These are phyloP conservation scores for Xestia ashworthii DNA, from an alignment of 2,888 invertebrate genomes.

Conservation along the genomic window DNA sequence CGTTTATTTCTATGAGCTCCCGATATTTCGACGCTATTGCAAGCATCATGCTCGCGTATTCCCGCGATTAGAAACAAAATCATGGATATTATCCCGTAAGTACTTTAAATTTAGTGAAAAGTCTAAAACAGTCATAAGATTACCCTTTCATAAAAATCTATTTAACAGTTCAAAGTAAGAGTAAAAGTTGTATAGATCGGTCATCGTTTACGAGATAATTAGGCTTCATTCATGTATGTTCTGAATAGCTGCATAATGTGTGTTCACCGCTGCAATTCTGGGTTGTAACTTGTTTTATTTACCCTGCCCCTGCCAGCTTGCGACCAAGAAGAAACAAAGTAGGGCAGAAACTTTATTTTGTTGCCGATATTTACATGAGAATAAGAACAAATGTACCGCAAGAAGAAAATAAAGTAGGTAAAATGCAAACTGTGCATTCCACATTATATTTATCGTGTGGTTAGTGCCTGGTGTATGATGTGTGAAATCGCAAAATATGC, in stretches of 20 bases:
- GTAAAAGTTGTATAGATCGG: no score
- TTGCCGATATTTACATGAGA: conserved; percentile 28
- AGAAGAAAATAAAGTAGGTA: background rate
- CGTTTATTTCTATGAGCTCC: no score
- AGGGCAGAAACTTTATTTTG: conserved; percentile 29
- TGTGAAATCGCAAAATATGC: no score
- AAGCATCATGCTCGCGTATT: no score
- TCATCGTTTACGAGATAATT: background rate
- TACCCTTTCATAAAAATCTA: background rate
- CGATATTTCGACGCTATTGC: no score
- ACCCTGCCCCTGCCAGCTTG: conserved; percentile 15
- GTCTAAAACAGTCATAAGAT: no score
- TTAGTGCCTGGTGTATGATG: no score
- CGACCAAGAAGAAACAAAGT: conserved; percentile 22
- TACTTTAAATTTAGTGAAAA: no score
- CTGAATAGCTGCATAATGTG: conserved; percentile 1
- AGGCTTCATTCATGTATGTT: background rate
- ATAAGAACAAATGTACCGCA: conserved; percentile 8
- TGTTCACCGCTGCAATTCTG: conserved; percentile 30
- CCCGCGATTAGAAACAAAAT: no score
- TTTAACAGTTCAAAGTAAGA: background rate
- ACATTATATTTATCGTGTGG: no score
- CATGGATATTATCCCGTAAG: no score
- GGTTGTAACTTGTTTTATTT: conserved; percentile 25
- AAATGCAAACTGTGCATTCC: background rate